Evolutionary conservation across 2,113 vertebrate species (phyloP).

Genomic region (Monopterus albus): DNA sequence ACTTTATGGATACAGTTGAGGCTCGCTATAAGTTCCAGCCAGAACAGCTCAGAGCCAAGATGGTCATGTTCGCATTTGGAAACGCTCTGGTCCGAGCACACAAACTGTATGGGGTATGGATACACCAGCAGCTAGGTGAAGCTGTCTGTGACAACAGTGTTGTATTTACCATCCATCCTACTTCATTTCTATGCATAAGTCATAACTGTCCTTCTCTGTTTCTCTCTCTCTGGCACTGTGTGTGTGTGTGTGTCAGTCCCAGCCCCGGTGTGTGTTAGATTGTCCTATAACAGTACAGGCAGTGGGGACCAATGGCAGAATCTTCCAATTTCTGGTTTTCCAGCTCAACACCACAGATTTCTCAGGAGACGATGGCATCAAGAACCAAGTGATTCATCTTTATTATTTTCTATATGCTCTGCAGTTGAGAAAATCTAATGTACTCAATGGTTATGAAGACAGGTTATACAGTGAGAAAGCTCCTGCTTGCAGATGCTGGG

Average conservation of each 20-base stretch:
- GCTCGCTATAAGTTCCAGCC: slow-evolving; percentile 70
- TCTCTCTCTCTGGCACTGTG: background rate
- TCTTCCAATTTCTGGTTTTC: slow-evolving; percentile 90
- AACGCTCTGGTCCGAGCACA: slow-evolving; percentile 87
- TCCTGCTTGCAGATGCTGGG: background rate
- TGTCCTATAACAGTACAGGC: slow-evolving; percentile 88
- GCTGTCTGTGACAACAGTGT: no score
- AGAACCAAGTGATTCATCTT: slow-evolving; percentile 82
- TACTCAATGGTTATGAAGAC: background rate
- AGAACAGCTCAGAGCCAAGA: slow-evolving; percentile 87
- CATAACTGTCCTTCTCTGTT: background rate
- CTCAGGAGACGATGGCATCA: slow-evolving; percentile 80
- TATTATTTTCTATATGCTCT: no score
- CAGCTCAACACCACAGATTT: slow-evolving; percentile 92
- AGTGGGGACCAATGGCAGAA: slow-evolving; percentile 85
- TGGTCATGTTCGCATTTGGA: slow-evolving; percentile 90
- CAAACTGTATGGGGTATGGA: slow-evolving; percentile 83
- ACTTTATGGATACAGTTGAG: slow-evolving; percentile 79
- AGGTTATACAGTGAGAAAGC: background rate
- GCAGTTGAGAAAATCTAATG: background rate
- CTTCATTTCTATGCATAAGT: background rate
- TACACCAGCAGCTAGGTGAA: background rate
- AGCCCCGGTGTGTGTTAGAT: slow-evolving; percentile 81
- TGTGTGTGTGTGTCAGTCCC: slow-evolving; percentile 67
- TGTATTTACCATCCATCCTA: background rate